Base-by-base conservation (phyloP, 1,140 invertebrate species). In the Achroia grisella region DNA sequence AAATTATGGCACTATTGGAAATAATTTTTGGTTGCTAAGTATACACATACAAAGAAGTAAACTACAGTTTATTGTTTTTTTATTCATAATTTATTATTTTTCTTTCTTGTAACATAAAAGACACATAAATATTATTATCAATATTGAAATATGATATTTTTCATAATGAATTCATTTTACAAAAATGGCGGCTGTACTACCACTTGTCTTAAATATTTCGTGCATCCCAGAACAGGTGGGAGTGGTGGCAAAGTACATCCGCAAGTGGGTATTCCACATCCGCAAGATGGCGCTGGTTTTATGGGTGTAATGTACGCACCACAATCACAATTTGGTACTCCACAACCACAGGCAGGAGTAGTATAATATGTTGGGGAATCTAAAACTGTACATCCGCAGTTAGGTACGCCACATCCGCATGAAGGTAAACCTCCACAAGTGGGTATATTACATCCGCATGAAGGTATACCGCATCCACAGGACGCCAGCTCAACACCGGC, bases 141-240 rank as follows among this genome's bases (percentile, higher is more conserved):
- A 3, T 23, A 23, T 3, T 23, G 6, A 23, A 23, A 2, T 3
- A 23, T 23, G 6, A 3, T 3, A 23, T 23, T 23, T 3, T 3
- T 23, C 2, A 23, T 6, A 23, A 23, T 23, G 17, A 23, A 6
- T 23, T 23, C 6, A 17, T 4, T 10, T 41, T 35, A 48, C 41
- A 48, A 42, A 23, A 44, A 48, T 1, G 51, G 51, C 8, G 41
- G 45, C 10, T 48, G 51, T 5, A 52, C 39, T 10, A 32, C 31
- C 0, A 52, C 43, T 17, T 52, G 49, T n/a, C 49, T 14, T 12
- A 52, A 17, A 11, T 46, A 52, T 11, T 45, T 52, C 0, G 43
- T 14, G 11, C 49, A 52, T 0, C 49, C 49, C 8, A 52, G 6
- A 12, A 42, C 49, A 1, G 49, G 49, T 8, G 49, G 8, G 4